Conservation (phyloP, 2,888 invertebrate species). For the Drosophila demipolita region DNA sequence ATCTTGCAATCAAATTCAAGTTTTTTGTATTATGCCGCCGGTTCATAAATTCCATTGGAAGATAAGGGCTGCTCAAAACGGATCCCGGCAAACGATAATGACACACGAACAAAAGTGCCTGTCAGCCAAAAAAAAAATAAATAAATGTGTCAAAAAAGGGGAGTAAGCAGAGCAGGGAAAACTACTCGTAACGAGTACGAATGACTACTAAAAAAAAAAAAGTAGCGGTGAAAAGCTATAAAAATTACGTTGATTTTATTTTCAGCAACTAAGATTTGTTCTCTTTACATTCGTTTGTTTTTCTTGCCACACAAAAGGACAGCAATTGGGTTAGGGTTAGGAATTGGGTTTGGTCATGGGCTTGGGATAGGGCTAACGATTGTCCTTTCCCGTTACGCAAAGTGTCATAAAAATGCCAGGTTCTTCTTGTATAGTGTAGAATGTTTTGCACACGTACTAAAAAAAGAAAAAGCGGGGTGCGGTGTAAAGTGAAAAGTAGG, state of each 20-base stretch:
- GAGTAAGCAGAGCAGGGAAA: slow-evolving; percentile 41
- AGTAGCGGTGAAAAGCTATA: slow-evolving; percentile 68
- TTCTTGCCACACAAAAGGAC: slow-evolving; percentile 36
- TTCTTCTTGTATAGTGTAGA: slow-evolving; percentile 43
- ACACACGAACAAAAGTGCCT: slow-evolving; percentile 71
- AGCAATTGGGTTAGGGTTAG: slow-evolving; percentile 16
- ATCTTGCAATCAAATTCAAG: slow-evolving; percentile 26
- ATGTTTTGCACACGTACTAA: slow-evolving; percentile 74
- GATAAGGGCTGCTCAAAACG: slow-evolving; percentile 22
- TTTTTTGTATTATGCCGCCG: slow-evolving; percentile 44
- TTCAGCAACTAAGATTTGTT: slow-evolving; percentile 63
- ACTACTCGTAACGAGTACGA: slow-evolving; percentile 34
- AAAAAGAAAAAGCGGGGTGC: slow-evolving; percentile 1
- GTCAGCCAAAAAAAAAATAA: slow-evolving; percentile 64
- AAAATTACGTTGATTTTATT: slow-evolving; percentile 80
- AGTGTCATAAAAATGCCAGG: slow-evolving; percentile 73
- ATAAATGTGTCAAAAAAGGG: slow-evolving; percentile 68
- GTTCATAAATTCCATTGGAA: slow-evolving; percentile 59
- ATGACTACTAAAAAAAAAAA: slow-evolving; percentile 39
- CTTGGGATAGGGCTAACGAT: slow-evolving; percentile 31
- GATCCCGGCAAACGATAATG: slow-evolving; percentile 68
- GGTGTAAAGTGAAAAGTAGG: slow-evolving; percentile 36
- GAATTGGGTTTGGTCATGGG: not conserved
- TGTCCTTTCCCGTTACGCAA: slow-evolving; percentile 62
- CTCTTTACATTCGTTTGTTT: slow-evolving; percentile 49